Evolutionary conservation across 2,113 vertebrate genomes (phyloP), one percentile per base, ranked within the genome.

Genomic region (Brachypteracias leptosomus): DNA sequence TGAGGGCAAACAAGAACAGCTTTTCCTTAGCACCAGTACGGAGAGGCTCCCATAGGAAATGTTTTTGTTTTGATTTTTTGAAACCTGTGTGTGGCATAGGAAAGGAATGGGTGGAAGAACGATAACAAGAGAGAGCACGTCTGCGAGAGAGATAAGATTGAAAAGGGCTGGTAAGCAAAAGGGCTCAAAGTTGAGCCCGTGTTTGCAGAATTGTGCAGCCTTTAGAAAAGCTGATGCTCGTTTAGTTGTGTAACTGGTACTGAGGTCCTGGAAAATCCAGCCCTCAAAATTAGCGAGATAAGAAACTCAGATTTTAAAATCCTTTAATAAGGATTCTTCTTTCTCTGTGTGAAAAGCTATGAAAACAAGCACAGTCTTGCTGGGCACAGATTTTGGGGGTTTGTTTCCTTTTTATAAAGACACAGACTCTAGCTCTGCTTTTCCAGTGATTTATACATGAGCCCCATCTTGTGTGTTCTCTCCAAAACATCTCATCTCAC

Each of bases 151-250:
- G 88, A 92, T 91, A 95, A 96, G 96, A 88, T 82, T 92, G 93
- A 77, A 97, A 93, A 90, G 73, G 73, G 26, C 80, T 95, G 68
- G 83, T 95, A 93, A 95, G 94, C 83, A 89, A 87, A 96, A 94
- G 76, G 35, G 49, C 75, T 94, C 62, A 1, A 9, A 88, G 78
- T 93, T 91, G 89, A 95, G 67, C 38, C 62, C 28, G 0, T 68
- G 81, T 95, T 95, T 94, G 90, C 85, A 91, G 63, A 91, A 63
- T 42, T 1, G 3, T 84, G 38, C 76, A 72, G 61, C 72, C 85
- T 92, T 88, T 77, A 90, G 68, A 57, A 88, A 92, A 94, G 71
- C 51, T 63, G 38, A 11, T 80, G 68, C 38, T 65, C 29, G 0
- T 92, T 77, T 85, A n/a, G 47, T 88, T 86, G 65, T 71, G 61